These are phyloP conservation scores for Mythimna lalbum DNA, from an alignment of 2,888 invertebrate species.

Conservation along the genomic window DNA sequence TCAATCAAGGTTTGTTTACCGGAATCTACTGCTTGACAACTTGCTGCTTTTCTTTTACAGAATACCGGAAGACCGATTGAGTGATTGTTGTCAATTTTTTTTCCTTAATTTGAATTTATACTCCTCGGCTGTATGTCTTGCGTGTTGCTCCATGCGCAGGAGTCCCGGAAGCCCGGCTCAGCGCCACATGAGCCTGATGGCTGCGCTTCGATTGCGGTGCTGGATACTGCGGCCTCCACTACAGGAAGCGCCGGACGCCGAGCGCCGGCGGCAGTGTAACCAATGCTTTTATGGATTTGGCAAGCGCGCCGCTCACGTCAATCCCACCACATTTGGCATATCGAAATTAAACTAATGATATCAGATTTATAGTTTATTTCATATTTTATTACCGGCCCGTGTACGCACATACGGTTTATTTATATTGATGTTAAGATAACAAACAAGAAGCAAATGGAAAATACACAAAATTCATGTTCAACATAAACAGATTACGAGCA, in stretches of 20 bases:
- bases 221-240: slow-evolving; percentile 30
- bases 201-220: slow-evolving; percentile 33
- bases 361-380: slow-evolving; percentile 40
- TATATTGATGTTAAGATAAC: slow-evolving; percentile 39
- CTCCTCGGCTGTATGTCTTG: slow-evolving; percentile 7
- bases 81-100: background rate
- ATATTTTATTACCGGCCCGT: slow-evolving; percentile 49
- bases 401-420: slow-evolving; percentile 30
- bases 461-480: slow-evolving; percentile 18
- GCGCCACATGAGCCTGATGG: slow-evolving; percentile 27
- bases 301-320: slow-evolving; percentile 50
- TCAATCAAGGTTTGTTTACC: slow-evolving; percentile 32
- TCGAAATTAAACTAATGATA: slow-evolving; percentile 55
- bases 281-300: slow-evolving; percentile 57
- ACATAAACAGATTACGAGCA: slow-evolving; percentile 9
- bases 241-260: slow-evolving; percentile 17
- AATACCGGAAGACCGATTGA: background rate
- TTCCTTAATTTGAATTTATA: background rate
- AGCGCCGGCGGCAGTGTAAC: slow-evolving; percentile 7
- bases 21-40: background rate
- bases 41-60: background rate
- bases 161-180: slow-evolving; percentile 31
- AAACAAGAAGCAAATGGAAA: slow-evolving; percentile 37
- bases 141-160: slow-evolving; percentile 34
- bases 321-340: slow-evolving; percentile 17